Evolutionary conservation across 1,140 invertebrate genomes (phyloP).

Genomic region (Tetraneura akinire): DNA sequence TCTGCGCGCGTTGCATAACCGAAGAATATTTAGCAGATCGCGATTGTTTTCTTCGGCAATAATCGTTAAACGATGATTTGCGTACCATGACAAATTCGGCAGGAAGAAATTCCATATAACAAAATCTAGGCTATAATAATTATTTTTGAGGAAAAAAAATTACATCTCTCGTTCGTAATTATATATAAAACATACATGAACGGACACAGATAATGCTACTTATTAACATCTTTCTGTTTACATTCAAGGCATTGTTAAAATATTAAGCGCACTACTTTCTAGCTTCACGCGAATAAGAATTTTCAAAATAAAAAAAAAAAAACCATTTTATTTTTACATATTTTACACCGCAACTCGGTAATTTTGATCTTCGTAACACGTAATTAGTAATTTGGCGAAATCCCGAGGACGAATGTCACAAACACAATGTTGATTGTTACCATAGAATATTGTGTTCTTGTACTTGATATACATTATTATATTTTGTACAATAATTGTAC

Average conservation of each 20-base stretch:
- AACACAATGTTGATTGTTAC: slow-evolving; percentile 4
- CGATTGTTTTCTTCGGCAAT: background rate
- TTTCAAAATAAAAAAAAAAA: too few species aligned
- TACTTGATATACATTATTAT: slow-evolving; percentile 24
- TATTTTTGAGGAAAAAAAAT: background rate
- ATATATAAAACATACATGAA: background rate
- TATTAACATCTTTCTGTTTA: too few species aligned
- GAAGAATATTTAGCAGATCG: slow-evolving; percentile 18
- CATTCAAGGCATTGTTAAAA: background rate
- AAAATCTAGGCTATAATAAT: slow-evolving; percentile 35
- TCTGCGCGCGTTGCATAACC: slow-evolving; percentile 4
- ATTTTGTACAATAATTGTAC: background rate
- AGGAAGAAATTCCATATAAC: background rate
- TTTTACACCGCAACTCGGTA: background rate
- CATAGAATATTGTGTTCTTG: background rate
- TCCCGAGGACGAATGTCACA: slow-evolving; percentile 16
- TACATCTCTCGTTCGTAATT: background rate
- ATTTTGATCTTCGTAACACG: background rate
- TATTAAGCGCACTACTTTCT: too few species aligned
- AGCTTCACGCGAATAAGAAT: too few species aligned
- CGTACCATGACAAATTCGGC: slow-evolving; percentile 9
- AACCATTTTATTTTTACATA: too few species aligned
- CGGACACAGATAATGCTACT: background rate
- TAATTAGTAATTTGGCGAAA: background rate
- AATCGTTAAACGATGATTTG: slow-evolving; percentile 37